Base-by-base conservation (phyloP, 1,140 invertebrate genomes). In the Hylyphantes graminicola region DNA sequence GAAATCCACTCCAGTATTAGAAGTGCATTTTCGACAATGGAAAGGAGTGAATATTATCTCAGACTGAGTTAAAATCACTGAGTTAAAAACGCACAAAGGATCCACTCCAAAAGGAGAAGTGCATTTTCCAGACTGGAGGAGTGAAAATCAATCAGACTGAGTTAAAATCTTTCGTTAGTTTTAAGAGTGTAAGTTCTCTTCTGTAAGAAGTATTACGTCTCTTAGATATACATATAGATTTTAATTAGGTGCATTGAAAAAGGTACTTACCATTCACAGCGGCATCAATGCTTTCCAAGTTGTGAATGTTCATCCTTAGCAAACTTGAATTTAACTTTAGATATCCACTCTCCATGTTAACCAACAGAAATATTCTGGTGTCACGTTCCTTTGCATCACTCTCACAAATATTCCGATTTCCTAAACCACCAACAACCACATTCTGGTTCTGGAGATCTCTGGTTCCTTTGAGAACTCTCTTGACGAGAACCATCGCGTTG, bases 401-500 rank as follows among this genome's bases (percentile, higher is more conserved):
- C 19, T 84, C 48, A 73, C 87, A 87, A 19, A 86, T 75, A 2
- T n/a, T 8, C 21, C 17, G 51, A 59, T 57, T 75, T 9, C 87
- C 87, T 55, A 87, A 67, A 9, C 87, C 87, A 2, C 63, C 54
- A 13, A 87, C 72, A n/a, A 86, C 85, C 7, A 87, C 82, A 12
- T 87, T 87, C 59, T 75, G 86, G 48, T 74, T 76, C 11, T 67
- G 63, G 4, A 86, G 53, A 15, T 64, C 55, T 54, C 19, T 63
- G 13, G 82, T 72, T 17, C 87, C 86, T 50, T 78, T 82, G 19
- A 86, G 51, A 0, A 86, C 86, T n/a, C 85, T 74, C 59, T 85
- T 86, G 0, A 87, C 85, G 3, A 67, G 13, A 21, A 87, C 82
- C 59, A 88, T 85, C 0, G 87, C 88, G 73, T 85, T 87, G 61